A percentile compares a stretch with the other conserved stretches of the same genome.
These are phyloP conservation scores for Actinia equina DNA, from an alignment of 64 coral and sea anemone genomes.

Conservation along the genomic window DNA sequence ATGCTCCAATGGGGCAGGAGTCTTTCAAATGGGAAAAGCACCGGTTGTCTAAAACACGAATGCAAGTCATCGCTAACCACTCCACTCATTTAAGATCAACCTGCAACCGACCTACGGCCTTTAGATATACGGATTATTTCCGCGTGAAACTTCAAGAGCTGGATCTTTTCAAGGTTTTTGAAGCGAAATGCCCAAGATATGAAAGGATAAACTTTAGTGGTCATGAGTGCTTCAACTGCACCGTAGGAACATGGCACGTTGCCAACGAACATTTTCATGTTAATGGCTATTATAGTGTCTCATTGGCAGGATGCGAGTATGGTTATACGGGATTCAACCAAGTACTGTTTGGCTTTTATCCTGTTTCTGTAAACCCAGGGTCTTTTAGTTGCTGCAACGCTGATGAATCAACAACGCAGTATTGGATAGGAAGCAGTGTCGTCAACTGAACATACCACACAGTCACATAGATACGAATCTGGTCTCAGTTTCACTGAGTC, in stretches of 20 bases:
- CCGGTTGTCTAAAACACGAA: neutral
- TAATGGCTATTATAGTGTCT: neutral
- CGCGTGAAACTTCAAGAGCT: neutral
- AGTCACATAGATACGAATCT: neutral
- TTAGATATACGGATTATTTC: neutral
- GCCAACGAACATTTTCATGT: conserved; percentile 18
- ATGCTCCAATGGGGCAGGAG: neutral
- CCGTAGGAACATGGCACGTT: neutral
- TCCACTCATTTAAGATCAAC: neutral
- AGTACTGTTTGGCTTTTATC: neutral
- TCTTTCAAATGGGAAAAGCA: neutral
- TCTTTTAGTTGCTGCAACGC: neutral
- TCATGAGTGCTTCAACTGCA: neutral
- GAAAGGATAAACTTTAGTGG: neutral
- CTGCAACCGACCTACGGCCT: neutral
- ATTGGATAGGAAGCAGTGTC: neutral
- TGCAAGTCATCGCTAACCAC: neutral
- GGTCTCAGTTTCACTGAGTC: no score
- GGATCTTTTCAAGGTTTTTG: neutral
- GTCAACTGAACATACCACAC: neutral
- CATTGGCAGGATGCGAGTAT: neutral
- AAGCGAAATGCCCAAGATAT: neutral
- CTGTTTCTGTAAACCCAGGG: neutral
- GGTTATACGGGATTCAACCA: neutral
- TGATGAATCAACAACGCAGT: neutral